Conservation (phyloP, 1,140 invertebrate species). For the Eulimnadia texana region DNA sequence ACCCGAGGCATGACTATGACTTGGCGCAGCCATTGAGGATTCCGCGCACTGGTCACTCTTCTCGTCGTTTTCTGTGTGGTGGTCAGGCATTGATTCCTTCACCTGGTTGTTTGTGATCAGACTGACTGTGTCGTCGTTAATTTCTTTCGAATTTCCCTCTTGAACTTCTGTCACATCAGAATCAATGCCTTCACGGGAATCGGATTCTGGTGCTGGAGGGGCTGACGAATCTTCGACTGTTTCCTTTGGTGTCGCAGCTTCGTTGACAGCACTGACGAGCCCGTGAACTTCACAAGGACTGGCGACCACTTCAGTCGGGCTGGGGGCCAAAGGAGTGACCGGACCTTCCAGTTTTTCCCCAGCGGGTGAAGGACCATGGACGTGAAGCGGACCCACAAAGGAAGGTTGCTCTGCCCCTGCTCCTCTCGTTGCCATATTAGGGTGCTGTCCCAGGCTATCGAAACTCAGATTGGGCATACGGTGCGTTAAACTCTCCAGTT, state of each 20-base stretch:
- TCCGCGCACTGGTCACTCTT: background rate
- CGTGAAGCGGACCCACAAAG: background rate
- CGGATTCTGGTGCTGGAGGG: background rate
- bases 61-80: background rate
- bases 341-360: background rate
- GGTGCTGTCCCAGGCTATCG: slow-evolving; percentile 8
- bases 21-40: background rate
- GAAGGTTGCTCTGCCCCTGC: background rate
- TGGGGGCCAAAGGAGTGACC: background rate
- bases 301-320: background rate
- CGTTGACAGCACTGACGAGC: background rate
- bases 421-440: background rate
- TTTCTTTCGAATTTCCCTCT: background rate
- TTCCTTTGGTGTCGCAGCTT: background rate
- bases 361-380: background rate
- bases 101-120: too few species aligned
- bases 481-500: slow-evolving; percentile 10
- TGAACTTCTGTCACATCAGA: too few species aligned
- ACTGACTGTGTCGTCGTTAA: too few species aligned
- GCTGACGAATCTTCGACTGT: background rate
- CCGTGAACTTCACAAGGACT: background rate
- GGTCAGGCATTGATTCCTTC: too few species aligned
- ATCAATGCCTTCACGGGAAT: too few species aligned
- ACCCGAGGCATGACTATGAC: background rate
- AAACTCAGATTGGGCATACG: slow-evolving; percentile 13